These are phyloP conservation scores for Drosophila serrata DNA, from an alignment of 1,140 invertebrate genomes.

Conservation along the genomic window DNA sequence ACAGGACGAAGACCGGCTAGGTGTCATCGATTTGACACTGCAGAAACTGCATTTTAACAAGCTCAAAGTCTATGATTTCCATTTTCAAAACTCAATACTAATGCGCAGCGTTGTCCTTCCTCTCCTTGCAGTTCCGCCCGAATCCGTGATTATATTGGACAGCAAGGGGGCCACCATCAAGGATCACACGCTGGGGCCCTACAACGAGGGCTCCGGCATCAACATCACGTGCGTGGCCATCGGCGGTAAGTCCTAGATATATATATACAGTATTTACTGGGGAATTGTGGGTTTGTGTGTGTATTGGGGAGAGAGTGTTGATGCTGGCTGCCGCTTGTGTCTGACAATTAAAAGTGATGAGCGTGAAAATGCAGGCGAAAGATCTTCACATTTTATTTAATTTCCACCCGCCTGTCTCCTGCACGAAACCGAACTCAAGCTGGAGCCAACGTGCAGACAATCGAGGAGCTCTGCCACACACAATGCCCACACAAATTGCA, in stretches of 20 bases:
- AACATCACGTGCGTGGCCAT: conserved; percentile 93
- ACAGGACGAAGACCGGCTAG: conserved; percentile 14
- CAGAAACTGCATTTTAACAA: conserved; percentile 9
- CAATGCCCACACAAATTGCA: conserved; percentile 81
- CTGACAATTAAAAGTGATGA: conserved; percentile 83
- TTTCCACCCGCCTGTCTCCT: conserved; percentile 76
- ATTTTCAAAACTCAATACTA: conserved; percentile 2
- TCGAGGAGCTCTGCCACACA: conserved; percentile 39
- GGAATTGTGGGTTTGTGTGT: conserved; percentile 2
- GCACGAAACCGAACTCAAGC: conserved; percentile 50
- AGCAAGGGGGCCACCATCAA: conserved; percentile 90
- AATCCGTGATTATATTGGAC: conserved; percentile 91
- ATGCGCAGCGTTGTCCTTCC: not conserved
- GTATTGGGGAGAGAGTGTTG: conserved; percentile 55
- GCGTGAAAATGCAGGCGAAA: conserved; percentile 62
- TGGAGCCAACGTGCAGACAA: conserved; percentile 31
- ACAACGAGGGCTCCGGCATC: conserved; percentile 92
- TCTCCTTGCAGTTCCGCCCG: conserved; percentile 89
- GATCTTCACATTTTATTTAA: conserved; percentile 77
- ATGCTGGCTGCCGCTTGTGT: conserved; percentile 67
- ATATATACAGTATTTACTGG: not conserved
- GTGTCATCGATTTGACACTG: conserved; percentile 6
- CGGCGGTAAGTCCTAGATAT: conserved; percentile 88
- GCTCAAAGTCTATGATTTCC: conserved; percentile 16
- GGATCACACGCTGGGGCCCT: conserved; percentile 91